These are phyloP conservation scores for Ophonus ardosiacus DNA, from an alignment of 2,888 invertebrate genomes.

Conservation along the genomic window DNA sequence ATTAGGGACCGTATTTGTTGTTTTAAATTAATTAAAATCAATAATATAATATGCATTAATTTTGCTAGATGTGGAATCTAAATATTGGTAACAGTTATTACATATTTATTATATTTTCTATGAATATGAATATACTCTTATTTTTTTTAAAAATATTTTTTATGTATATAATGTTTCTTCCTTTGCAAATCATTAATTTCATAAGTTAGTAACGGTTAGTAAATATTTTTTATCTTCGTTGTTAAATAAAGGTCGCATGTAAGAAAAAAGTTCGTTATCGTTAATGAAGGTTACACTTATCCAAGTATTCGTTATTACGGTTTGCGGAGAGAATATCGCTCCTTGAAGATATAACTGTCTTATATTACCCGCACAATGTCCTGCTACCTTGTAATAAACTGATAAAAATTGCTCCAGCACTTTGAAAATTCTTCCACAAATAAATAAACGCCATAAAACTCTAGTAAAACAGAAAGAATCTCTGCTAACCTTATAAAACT, in stretches of 20 bases:
- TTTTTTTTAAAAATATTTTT: too few species aligned
- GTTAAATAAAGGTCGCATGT: neutral
- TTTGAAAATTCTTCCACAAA: constrained; percentile 2
- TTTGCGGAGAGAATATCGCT: constrained; percentile 17
- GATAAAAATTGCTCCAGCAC: constrained; percentile 16
- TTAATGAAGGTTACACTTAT: neutral
- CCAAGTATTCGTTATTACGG: constrained; percentile 25
- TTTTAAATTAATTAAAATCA: too few species aligned
- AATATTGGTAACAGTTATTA: too few species aligned
- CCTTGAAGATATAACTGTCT: constrained; percentile 36
- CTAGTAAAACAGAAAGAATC: constrained; percentile 4
- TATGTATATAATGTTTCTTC: too few species aligned
- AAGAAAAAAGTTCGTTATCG: neutral
- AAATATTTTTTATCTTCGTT: too few species aligned
- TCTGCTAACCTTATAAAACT: neutral
- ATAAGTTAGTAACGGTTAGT: too few species aligned
- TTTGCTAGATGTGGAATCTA: too few species aligned
- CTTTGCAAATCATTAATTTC: too few species aligned
- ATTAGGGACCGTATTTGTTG: too few species aligned
- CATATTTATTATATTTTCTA: too few species aligned
- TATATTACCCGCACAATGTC: constrained; percentile 18
- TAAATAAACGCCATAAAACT: neutral
- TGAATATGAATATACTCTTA: too few species aligned
- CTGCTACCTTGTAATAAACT: constrained; percentile 29
- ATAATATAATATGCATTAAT: too few species aligned